Evolutionary conservation across 2,797 vertebrate species (phyloP).

Genomic region (Chaunax sp.): DNA sequence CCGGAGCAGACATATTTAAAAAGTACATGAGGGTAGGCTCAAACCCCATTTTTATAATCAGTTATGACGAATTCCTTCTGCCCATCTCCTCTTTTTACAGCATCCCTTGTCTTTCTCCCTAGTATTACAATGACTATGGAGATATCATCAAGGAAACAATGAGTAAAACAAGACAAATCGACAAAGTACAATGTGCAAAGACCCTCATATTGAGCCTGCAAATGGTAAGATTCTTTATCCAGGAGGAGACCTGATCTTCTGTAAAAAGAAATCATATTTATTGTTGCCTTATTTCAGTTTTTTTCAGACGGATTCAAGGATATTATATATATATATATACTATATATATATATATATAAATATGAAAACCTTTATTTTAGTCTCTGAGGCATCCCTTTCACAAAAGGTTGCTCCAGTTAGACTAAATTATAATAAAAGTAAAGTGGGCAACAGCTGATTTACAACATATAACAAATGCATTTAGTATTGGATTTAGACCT

Average conservation of each 20-base stretch:
- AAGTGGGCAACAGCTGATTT: not conserved
- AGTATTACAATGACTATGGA: conserved; percentile 99
- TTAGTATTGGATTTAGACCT: not conserved
- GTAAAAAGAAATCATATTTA: not conserved
- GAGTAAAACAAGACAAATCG: conserved; percentile 98
- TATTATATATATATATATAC: no score
- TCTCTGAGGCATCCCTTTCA: not conserved
- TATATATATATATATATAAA: not conserved
- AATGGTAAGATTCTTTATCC: conserved; percentile 84
- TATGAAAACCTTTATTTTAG: not conserved
- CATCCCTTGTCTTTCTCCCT: conserved; percentile 23
- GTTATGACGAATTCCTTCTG: conserved; percentile 6
- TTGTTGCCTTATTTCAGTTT: not conserved
- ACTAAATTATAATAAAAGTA: no score
- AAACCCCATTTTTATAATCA: not conserved
- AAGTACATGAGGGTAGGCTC: conserved; percentile 95
- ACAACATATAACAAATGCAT: not conserved
- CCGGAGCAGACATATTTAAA: conserved; percentile 97
- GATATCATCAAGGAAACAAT: conserved; percentile 99
- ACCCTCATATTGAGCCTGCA: conserved; percentile 96
- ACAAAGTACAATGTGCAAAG: conserved; percentile 98
- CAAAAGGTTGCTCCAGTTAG: not conserved
- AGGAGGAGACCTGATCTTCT: not conserved
- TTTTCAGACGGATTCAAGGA: no score
- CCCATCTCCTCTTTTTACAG: not conserved